These are phyloP conservation scores for Orthonyx spaldingii DNA, from an alignment of 2,113 vertebrate genomes.

Conservation along the genomic window DNA sequence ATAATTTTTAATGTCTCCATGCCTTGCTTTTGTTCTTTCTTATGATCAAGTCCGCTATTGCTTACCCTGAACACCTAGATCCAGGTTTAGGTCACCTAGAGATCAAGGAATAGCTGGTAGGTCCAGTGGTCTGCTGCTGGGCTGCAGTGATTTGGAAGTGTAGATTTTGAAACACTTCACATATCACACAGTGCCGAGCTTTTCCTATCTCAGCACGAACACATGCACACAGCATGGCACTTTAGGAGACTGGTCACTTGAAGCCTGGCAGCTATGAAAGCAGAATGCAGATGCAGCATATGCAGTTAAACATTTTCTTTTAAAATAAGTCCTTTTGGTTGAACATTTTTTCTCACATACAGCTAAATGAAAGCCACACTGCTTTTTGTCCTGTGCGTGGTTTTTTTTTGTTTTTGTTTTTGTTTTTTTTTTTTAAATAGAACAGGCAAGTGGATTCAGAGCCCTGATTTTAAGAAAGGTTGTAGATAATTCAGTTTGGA, in stretches of 20 bases:
- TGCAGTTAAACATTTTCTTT: background rate
- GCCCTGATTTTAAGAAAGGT: background rate
- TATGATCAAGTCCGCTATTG: background rate
- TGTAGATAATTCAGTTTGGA: background rate
- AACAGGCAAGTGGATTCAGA: background rate
- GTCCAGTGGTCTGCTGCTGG: background rate
- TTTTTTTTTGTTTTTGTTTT: no score
- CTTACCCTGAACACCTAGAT: background rate
- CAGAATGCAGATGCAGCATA: background rate
- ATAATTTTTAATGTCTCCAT: background rate
- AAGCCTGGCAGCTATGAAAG: background rate
- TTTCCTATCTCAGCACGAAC: background rate
- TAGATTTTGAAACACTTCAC: background rate
- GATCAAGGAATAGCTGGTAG: background rate
- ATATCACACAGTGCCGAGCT: background rate
- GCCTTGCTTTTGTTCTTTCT: background rate
- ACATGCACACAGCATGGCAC: rapidly evolving
- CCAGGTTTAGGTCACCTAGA: background rate
- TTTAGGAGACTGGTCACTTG: background rate
- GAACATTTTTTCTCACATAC: background rate
- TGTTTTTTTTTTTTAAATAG: background rate
- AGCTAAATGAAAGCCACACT: background rate
- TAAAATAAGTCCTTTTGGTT: background rate
- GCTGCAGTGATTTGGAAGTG: background rate
- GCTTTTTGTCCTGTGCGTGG: background rate